Percentiles rank a stretch among this genome's conserved stretches.
These are phyloP conservation scores for Aplidium turbinatum DNA, from an alignment of 23 tunicate genomes.

Conservation along the genomic window DNA sequence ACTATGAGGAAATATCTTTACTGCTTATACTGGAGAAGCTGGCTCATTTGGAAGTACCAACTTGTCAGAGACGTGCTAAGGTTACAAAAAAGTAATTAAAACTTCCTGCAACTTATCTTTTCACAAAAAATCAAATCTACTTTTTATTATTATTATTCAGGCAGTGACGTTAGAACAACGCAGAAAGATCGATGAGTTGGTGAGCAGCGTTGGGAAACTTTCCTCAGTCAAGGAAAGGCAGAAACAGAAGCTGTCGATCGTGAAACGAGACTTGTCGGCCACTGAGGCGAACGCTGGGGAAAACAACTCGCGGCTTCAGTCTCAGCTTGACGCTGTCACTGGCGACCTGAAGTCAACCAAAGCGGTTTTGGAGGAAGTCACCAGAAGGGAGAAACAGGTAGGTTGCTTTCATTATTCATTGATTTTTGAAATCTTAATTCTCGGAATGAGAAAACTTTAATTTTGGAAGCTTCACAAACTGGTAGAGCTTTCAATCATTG, in stretches of 20 bases:
- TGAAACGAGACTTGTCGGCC: conserved; percentile 62
- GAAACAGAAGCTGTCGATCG: conserved; percentile 48
- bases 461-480: no score
- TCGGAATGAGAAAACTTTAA: not conserved
- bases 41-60: no score
- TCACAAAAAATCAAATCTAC: no score
- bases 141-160: no score
- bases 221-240: conserved; percentile 72
- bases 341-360: conserved; percentile 83
- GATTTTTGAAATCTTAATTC: not conserved
- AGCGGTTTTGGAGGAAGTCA: conserved; percentile 71
- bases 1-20: no score
- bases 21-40: no score
- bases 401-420: not conserved
- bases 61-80: no score
- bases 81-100: no score
- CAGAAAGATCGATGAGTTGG: conserved; percentile 75
- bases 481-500: no score
- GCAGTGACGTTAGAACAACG: conserved; percentile 79
- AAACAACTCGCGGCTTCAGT: conserved; percentile 38
- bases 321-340: conserved; percentile 84
- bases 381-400: conserved; percentile 90
- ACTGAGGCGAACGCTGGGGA: conserved; percentile 47
- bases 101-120: no score
- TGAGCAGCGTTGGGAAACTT: conserved; percentile 59